phyloP scores from a whole-genome alignment of 2,888 invertebrate species.

The Pterostichus madidus region DNA sequence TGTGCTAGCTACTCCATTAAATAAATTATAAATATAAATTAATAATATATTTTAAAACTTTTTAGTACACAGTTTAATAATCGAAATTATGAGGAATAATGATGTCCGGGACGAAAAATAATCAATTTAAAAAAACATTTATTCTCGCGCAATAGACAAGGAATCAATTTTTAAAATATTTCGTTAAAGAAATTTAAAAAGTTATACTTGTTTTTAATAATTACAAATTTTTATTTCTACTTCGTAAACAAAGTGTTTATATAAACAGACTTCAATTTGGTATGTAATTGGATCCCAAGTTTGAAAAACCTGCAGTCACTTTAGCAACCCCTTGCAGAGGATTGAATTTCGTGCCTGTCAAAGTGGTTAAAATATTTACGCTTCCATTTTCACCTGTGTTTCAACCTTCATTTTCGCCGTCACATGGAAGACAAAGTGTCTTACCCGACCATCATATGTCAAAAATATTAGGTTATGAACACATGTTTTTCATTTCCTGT shows the following conservation, averaged over 20 bases:
- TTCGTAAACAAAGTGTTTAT: neutral
- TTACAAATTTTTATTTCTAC: no score
- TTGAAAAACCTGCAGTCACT: neutral
- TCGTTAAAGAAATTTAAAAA: neutral
- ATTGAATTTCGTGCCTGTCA: neutral
- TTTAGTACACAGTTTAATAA: no score
- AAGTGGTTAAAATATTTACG: constrained; percentile 9
- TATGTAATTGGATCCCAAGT: neutral
- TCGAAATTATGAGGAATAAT: no score
- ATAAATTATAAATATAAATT: no score
- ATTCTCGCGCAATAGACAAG: no score
- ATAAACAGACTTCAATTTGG: neutral
- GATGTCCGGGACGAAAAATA: no score
- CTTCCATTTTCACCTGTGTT: constrained; percentile 8
- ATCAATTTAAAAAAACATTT: no score
- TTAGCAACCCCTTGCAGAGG: constrained; percentile 5
- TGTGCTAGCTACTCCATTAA: no score
- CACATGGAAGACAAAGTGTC: neutral
- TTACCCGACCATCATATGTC: neutral
- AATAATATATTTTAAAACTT: no score
- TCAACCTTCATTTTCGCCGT: constrained; percentile 1
- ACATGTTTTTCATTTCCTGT: neutral
- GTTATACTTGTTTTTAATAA: no score
- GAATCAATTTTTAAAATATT: no score
- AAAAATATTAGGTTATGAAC: neutral